Conservation (phyloP, 2,113 vertebrate genomes). For the Podiceps cristatus region DNA sequence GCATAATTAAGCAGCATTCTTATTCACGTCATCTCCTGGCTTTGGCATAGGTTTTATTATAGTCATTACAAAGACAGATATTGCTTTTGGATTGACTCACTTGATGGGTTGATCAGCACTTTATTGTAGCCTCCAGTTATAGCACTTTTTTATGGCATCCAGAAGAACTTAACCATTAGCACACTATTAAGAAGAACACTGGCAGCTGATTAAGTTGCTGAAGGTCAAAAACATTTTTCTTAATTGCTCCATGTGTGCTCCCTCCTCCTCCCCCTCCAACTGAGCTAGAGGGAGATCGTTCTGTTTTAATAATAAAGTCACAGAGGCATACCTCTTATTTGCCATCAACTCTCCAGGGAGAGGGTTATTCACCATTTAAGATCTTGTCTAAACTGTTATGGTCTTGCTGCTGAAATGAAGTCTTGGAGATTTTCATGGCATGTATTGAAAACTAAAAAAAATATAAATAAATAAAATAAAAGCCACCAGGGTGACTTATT, state of each 20-base stretch:
- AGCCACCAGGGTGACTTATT: background rate
- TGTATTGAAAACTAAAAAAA: background rate
- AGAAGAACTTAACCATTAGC: constrained; percentile 69
- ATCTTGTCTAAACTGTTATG: background rate
- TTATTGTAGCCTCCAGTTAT: constrained; percentile 71
- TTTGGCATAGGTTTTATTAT: constrained; percentile 64
- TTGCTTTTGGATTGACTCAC: constrained; percentile 71
- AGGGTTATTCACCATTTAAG: background rate
- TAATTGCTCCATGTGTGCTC: constrained; percentile 53
- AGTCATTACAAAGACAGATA: constrained; percentile 68
- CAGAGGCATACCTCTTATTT: background rate
- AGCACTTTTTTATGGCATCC: constrained; percentile 67
- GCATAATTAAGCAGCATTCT: constrained; percentile 47
- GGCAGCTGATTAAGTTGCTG: constrained; percentile 66
- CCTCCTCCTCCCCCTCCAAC: background rate
- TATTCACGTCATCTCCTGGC: constrained; percentile 53
- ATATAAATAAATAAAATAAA: background rate
- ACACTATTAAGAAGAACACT: constrained; percentile 46
- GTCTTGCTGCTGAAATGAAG: background rate
- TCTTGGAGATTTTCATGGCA: background rate
- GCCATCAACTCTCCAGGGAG: background rate
- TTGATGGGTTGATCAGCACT: constrained; percentile 70
- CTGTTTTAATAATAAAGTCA: constrained; percentile 28
- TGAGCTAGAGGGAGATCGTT: constrained; percentile 25
- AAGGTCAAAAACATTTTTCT: constrained; percentile 68